Evolutionary conservation across 2,888 invertebrate species (phyloP).

Genomic region (Rotaria sp.): DNA sequence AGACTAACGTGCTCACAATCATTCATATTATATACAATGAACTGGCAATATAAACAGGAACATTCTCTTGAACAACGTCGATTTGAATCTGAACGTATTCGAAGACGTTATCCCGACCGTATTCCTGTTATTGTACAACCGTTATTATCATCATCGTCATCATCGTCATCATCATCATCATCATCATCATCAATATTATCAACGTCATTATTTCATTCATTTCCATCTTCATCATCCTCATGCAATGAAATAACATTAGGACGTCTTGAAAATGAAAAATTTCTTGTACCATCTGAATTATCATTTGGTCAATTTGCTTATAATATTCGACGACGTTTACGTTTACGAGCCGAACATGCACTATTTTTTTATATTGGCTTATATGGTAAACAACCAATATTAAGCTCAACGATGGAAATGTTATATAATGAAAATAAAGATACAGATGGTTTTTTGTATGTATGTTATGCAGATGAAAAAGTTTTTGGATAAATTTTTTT

Average conservation of each 20-base stretch:
- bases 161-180: conserved; percentile 78
- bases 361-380: background rate
- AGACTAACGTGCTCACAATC: background rate
- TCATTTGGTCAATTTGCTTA: conserved; percentile 28
- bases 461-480: conserved; percentile 29
- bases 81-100: conserved; percentile 6
- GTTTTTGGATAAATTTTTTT: background rate
- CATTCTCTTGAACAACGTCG: background rate
- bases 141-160: conserved; percentile 55
- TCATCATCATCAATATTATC: conserved; percentile 78
- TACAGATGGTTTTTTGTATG: conserved; percentile 17
- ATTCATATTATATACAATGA: background rate
- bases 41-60: conserved; percentile 24
- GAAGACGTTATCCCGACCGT: conserved; percentile 20
- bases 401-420: background rate
- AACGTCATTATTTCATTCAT: conserved; percentile 89
- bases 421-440: conserved; percentile 25
- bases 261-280: conserved; percentile 25
- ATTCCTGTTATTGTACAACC: conserved; percentile 18
- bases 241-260: background rate
- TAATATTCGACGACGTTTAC: conserved; percentile 21
- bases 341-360: conserved; percentile 12
- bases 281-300: background rate
- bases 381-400: conserved; percentile 10
- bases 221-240: conserved; percentile 65